Evolutionary conservation across 1,140 invertebrate species (phyloP).

Genomic region (Pissodes strobi): DNA sequence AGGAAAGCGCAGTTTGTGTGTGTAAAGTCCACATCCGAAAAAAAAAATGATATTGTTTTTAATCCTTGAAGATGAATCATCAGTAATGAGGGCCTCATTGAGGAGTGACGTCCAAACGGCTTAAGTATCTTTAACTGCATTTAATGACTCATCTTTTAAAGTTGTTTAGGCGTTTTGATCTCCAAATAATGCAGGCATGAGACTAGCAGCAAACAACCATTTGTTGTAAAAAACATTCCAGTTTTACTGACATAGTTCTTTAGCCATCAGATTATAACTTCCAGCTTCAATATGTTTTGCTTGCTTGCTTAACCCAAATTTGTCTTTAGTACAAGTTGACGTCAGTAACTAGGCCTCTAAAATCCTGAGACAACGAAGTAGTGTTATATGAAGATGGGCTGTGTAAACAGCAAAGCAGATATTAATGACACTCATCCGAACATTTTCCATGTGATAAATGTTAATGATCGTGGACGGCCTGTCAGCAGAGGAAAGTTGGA

Average conservation of each 20-base stretch:
- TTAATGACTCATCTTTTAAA: too few relatives aligned
- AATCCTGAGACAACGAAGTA: slow-evolving; percentile 4
- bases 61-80: neutral
- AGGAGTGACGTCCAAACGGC: too few relatives aligned
- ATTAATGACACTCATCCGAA: slow-evolving; percentile 76
- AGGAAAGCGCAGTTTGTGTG: neutral
- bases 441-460: slow-evolving; percentile 78
- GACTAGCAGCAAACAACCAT: neutral
- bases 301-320: too few relatives aligned
- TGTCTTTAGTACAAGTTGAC: neutral
- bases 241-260: neutral
- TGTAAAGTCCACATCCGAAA: neutral
- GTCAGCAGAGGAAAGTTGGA: slow-evolving; percentile 71
- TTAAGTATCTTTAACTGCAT: too few relatives aligned
- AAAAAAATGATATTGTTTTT: neutral
- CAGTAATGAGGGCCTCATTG: too few relatives aligned
- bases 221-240: neutral
- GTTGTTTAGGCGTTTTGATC: too few relatives aligned
- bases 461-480: slow-evolving; percentile 74
- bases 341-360: neutral
- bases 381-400: slow-evolving; percentile 68
- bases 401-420: slow-evolving; percentile 79
- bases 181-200: too few relatives aligned
- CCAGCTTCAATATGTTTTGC: too few relatives aligned
- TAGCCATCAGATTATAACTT: slow-evolving; percentile 1